Evolutionary conservation across 1,140 invertebrate species (phyloP).

Genomic region (Bombus consobrinus): DNA sequence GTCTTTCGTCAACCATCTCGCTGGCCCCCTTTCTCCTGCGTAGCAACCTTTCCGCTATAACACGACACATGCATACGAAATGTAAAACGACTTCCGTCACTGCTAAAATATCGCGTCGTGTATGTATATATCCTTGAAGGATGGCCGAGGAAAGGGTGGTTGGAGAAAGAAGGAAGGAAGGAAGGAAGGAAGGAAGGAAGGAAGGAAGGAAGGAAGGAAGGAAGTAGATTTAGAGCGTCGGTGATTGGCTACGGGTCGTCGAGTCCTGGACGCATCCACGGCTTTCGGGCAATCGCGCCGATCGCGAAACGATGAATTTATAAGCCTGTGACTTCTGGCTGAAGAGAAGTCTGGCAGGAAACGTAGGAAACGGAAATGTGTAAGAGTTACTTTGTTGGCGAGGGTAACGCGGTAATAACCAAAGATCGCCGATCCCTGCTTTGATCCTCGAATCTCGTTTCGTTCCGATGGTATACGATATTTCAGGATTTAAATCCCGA

Average conservation of each 20-base stretch:
- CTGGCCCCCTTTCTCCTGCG: not conserved
- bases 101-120: slow-evolving; percentile 57
- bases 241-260: slow-evolving; percentile 34
- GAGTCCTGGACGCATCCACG: slow-evolving; percentile 18
- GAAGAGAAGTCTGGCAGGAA: too few relatives aligned
- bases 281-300: not conserved
- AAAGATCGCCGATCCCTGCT: not conserved
- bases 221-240: slow-evolving; percentile 1
- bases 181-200: not conserved
- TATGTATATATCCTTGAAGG: slow-evolving; percentile 24
- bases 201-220: slow-evolving; percentile 22
- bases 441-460: slow-evolving; percentile 9
- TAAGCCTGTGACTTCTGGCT: slow-evolving; percentile 12
- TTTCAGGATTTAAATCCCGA: not conserved
- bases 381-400: slow-evolving; percentile 15
- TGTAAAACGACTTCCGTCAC: slow-evolving; percentile 44
- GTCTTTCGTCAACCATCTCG: slow-evolving; percentile 2
- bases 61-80: slow-evolving; percentile 72
- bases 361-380: not conserved
- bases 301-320: slow-evolving; percentile 42
- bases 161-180: not conserved
- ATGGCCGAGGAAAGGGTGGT: not conserved
- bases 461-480: not conserved
- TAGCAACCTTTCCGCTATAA: slow-evolving; percentile 1
- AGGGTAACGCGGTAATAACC: slow-evolving; percentile 32